These are phyloP conservation scores for Spinibarbus caldwelli DNA, from an alignment of 2,797 vertebrate genomes.

Conservation along the genomic window DNA sequence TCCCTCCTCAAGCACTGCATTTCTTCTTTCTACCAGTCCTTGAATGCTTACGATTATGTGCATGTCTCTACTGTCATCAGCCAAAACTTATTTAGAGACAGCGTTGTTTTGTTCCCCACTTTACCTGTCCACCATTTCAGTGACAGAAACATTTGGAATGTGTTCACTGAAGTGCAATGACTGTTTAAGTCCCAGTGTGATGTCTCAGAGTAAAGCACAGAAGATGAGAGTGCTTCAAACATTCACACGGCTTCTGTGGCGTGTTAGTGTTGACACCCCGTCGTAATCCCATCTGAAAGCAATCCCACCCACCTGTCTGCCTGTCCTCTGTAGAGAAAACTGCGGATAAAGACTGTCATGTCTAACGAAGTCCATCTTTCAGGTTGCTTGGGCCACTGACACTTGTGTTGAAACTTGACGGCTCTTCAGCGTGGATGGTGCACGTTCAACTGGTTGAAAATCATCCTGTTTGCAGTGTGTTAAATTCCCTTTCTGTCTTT, in stretches of 20 bases:
- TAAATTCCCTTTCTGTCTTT: slow-evolving; percentile 7
- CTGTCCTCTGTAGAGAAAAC: slow-evolving; percentile 58
- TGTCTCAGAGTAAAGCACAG: slow-evolving; percentile 19
- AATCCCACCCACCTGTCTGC: slow-evolving; percentile 50
- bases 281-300: slow-evolving; percentile 58
- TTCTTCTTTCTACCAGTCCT: background rate
- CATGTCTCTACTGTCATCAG: background rate
- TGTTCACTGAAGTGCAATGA: slow-evolving; percentile 47
- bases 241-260: slow-evolving; percentile 19
- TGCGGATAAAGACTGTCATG: slow-evolving; percentile 31
- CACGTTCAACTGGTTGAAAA: slow-evolving; percentile 14
- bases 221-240: slow-evolving; percentile 32
- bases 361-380: slow-evolving; percentile 57
- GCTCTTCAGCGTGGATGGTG: slow-evolving; percentile 16
- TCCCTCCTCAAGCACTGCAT: background rate
- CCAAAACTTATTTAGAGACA: background rate
- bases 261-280: slow-evolving; percentile 51
- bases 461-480: slow-evolving; percentile 29
- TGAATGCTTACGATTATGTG: background rate
- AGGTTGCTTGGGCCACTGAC: slow-evolving; percentile 11
- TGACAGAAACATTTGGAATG: slow-evolving; percentile 21
- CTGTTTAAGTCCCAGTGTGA: slow-evolving; percentile 33
- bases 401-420: slow-evolving; percentile 24
- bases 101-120: background rate
- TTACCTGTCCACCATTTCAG: slow-evolving; percentile 23